Evolutionary conservation across 1,140 invertebrate species (phyloP), one percentile per base, ranked within the genome.

Genomic region (Parasteatoda tepidariorum): DNA sequence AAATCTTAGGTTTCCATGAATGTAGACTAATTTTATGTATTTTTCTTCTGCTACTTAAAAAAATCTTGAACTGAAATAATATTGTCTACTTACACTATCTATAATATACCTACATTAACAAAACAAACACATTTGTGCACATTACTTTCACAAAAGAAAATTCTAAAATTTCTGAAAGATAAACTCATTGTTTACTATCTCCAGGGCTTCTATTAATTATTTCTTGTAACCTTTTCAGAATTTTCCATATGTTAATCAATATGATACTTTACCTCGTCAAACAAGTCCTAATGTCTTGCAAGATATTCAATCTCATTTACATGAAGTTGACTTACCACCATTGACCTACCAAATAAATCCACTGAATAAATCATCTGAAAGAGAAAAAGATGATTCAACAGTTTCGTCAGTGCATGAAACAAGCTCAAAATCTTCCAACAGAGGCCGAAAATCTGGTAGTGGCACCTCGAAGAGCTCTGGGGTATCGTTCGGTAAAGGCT

Each of bases 181-280:
- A n/a, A n/a, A n/a, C n/a, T n/a, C n/a, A n/a, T n/a, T n/a, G n/a
- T n/a, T n/a, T n/a, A n/a, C n/a, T n/a, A n/a, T n/a, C n/a, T n/a
- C n/a, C n/a, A n/a, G n/a, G n/a, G n/a, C n/a, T n/a, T n/a, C n/a
- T n/a, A n/a, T n/a, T n/a, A n/a, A n/a, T n/a, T n/a, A n/a, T n/a
- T n/a, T n/a, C n/a, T n/a, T n/a, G n/a, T 55, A 90, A 89, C 66
- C 83, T 28, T 85, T 86, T 31, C 91, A 95, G 92, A 93, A 93
- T 24, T 93, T 93, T 55, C 93, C 93, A 26, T 90, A 92, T 55
- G 94, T 85, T 91, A 93, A 75, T 91, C 92, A 86, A 66, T 88
- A 94, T 87, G 94, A 93, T 85, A 96, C 95, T 86, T 88, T 96
- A 86, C 95, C 95, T 24, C 91, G 94, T 75, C 93, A 92, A 74